A percentile compares a stretch with the other conserved stretches of the same genome.
Evolutionary conservation across 2,113 vertebrate genomes (phyloP).

Genomic region (Stigmatopora argus): DNA sequence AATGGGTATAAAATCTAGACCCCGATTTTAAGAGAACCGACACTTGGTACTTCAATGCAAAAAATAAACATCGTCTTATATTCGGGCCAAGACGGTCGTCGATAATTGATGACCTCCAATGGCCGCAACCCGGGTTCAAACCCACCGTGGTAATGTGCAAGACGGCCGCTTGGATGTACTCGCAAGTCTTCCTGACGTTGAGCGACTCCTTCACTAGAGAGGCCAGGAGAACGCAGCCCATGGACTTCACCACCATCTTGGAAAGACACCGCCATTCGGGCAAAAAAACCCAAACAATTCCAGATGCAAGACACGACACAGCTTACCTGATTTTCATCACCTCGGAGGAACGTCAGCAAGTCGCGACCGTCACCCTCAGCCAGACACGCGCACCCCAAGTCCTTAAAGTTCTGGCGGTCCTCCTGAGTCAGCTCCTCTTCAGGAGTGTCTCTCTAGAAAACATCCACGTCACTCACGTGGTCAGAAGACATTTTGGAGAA

Average conservation of each 20-base stretch:
- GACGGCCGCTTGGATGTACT: conserved; percentile 56
- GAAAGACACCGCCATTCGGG: background rate
- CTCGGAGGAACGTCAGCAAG: conserved; percentile 78
- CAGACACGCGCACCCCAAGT: conserved; percentile 77
- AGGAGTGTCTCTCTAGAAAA: conserved; percentile 75
- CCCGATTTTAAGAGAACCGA: too few species aligned
- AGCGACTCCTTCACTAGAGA: conserved; percentile 68
- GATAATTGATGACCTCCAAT: background rate
- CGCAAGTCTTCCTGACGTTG: conserved; percentile 30
- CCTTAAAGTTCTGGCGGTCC: conserved; percentile 80
- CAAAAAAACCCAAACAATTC: background rate
- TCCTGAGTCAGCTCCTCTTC: conserved; percentile 80
- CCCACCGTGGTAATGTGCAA: conserved; percentile 57
- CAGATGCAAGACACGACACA: background rate
- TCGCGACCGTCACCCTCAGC: conserved; percentile 69
- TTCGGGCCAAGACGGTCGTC: too few species aligned
- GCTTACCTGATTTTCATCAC: conserved; percentile 83
- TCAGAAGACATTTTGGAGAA: background rate
- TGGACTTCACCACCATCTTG: conserved; percentile 78
- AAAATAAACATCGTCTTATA: too few species aligned
- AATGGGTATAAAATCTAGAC: too few species aligned
- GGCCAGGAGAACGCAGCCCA: conserved; percentile 83
- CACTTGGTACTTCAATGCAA: too few species aligned
- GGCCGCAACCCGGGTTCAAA: background rate
- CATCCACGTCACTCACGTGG: background rate